A percentile compares a stretch with the other conserved stretches of the same genome.
Conservation (phyloP, 2,113 vertebrate species). For the Ceyx melanurus region DNA sequence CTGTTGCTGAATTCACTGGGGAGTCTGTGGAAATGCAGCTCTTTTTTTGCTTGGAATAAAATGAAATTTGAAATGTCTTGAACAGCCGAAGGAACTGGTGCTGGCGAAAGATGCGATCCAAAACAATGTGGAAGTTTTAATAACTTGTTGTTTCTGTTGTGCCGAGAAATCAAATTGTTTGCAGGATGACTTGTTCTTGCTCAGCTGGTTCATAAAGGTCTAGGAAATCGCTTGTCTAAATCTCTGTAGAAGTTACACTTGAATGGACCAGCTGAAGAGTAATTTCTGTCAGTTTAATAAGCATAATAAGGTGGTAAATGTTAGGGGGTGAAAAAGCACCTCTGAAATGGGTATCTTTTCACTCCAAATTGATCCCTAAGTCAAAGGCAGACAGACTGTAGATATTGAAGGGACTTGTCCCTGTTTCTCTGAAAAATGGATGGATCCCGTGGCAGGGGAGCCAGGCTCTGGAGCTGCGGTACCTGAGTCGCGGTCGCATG, state of each 20-base stretch:
- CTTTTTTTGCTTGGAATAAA: background rate
- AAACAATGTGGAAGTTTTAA: background rate
- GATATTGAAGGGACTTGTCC: background rate
- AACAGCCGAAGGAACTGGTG: background rate
- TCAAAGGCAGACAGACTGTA: background rate
- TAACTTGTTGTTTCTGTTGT: background rate
- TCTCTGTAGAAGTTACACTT: background rate
- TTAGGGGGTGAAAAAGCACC: background rate
- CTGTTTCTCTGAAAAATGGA: background rate
- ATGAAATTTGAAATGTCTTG: background rate
- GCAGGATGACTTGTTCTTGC: background rate
- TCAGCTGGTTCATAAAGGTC: background rate
- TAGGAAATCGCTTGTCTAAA: background rate
- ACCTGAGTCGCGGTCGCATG: fast-evolving
- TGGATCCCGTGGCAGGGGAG: background rate
- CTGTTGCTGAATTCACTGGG: fast-evolving
- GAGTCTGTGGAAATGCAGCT: background rate
- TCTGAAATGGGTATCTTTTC: background rate
- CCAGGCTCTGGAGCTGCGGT: fast-evolving
- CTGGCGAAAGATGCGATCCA: background rate
- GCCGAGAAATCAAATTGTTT: background rate
- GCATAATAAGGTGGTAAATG: background rate
- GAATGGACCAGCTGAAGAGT: background rate
- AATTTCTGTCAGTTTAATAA: background rate
- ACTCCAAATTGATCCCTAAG: background rate